Evolutionary conservation across 2,113 vertebrate species (phyloP), one percentile per base, ranked within the genome.

Genomic region (Jaculus jaculus): DNA sequence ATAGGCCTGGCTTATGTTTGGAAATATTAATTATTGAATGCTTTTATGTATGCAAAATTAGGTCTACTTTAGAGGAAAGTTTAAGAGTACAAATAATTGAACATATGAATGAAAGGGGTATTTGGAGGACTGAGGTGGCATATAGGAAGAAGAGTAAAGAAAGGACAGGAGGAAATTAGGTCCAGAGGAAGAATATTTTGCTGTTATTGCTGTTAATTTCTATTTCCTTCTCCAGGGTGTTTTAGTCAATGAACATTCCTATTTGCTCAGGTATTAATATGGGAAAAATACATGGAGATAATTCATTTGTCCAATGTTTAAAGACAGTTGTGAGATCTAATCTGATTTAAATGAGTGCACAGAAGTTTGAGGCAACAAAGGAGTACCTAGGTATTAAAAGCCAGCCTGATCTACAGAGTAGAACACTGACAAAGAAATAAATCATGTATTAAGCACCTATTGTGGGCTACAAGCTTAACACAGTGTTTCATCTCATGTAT

Each of bases 21-120:
- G 66, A 83, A 90, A 92, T 73, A 26, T 7, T 83, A 2, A 30
- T 60, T 39, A n/a, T 61, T 71, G 30, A 7, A 30, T 73, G 21
- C 39, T 85, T 71, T 77, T 79, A 30, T 73, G 95, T 86, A 51
- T 86, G 32, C 9, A 92, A 87, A 94, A 87, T 39, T 69, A 84
- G 15, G 10, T 84, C 20, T 37, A 74, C 54, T 58, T 2, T 58
- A 17, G 32, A 42, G 39, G 3, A 42, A 92, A 74, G 58, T 37
- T 81, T 86, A 34, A 89, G 6, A 81, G 5, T 61, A 85, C 61
- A 91, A 83, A 72, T 86, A 15, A 18, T 47, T 92, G 63, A 74
- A 37, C 30, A 34, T 82, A 61, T 84, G 66, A 69, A 65, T 77
- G 79, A 21, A 82, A 85, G 69, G 61, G n/a, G 39, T 85, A 81